A percentile compares a stretch with the other conserved stretches of the same genome.
Conservation (phyloP, 2,113 vertebrate genomes). For the Lethenteron camtschaticum region DNA sequence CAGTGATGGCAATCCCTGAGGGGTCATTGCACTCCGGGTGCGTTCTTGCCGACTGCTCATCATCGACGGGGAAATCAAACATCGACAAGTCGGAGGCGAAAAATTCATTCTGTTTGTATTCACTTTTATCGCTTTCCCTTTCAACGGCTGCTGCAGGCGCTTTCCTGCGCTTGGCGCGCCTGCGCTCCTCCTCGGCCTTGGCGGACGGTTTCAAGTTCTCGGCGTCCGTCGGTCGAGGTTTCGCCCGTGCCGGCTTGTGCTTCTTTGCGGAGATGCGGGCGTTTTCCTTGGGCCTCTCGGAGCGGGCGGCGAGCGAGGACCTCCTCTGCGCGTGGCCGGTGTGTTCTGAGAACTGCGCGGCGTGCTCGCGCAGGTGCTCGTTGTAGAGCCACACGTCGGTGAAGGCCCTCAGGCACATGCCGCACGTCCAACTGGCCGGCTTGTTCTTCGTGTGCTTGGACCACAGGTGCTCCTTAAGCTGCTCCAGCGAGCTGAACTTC, state of each 20-base stretch:
- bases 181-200: too few relatives aligned
- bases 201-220: too few relatives aligned
- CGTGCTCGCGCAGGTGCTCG: constrained; percentile 72
- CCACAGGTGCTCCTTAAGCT: constrained; percentile 63
- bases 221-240: too few relatives aligned
- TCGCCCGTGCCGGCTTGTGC: too few relatives aligned
- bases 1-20: constrained; percentile 93
- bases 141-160: too few relatives aligned
- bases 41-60: constrained; percentile 17
- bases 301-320: too few relatives aligned
- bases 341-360: constrained; percentile 45
- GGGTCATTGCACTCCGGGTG: constrained; percentile 80
- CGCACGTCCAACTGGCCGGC: constrained; percentile 71
- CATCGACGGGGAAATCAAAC: constrained; percentile 2
- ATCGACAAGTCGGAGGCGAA: neutral
- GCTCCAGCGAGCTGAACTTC: constrained; percentile 73
- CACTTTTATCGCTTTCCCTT: too few relatives aligned
- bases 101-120: too few relatives aligned
- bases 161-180: too few relatives aligned
- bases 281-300: too few relatives aligned
- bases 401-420: constrained; percentile 91
- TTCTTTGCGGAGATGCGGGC: too few relatives aligned
- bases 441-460: constrained; percentile 73
- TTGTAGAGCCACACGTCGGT: constrained; percentile 94
- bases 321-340: too few relatives aligned